phyloP scores from a whole-genome alignment of 2,888 invertebrate genomes.

The Agonopterix heracliana region DNA sequence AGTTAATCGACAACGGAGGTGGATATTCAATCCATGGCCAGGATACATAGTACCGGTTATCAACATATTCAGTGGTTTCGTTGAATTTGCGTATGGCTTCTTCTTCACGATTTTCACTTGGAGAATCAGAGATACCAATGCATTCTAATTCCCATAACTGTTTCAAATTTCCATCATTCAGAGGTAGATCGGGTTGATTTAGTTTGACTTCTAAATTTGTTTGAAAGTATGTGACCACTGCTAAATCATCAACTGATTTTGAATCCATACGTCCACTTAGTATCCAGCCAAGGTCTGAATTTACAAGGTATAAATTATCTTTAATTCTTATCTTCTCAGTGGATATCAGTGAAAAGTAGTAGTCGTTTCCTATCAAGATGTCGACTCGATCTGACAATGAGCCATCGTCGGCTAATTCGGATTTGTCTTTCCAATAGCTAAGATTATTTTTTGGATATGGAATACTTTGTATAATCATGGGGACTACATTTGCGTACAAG shows the following conservation, averaged over 20 bases:
- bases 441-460: background rate
- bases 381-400: constrained; percentile 11
- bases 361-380: constrained; percentile 18
- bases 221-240: constrained; percentile 15
- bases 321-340: constrained; percentile 7
- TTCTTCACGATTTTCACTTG: constrained; percentile 11
- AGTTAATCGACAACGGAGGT: constrained; percentile 12
- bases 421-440: background rate
- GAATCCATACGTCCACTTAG: constrained; percentile 7
- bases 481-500: constrained; percentile 1
- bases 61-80: constrained; percentile 7
- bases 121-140: constrained; percentile 21
- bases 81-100: constrained; percentile 10
- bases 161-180: constrained; percentile 8
- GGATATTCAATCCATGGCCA: constrained; percentile 16
- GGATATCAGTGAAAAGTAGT: constrained; percentile 16
- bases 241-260: background rate
- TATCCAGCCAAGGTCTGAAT: constrained; percentile 19
- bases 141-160: constrained; percentile 19
- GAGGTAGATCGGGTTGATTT: constrained; percentile 13
- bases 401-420: constrained; percentile 13
- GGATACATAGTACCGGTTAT: constrained; percentile 12
- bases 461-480: background rate
- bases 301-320: constrained; percentile 14
- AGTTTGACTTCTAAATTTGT: background rate